Evolutionary conservation across 2,888 invertebrate genomes (phyloP), one percentile per base, ranked within the genome.

Genomic region (Agonopterix subpropinquella): DNA sequence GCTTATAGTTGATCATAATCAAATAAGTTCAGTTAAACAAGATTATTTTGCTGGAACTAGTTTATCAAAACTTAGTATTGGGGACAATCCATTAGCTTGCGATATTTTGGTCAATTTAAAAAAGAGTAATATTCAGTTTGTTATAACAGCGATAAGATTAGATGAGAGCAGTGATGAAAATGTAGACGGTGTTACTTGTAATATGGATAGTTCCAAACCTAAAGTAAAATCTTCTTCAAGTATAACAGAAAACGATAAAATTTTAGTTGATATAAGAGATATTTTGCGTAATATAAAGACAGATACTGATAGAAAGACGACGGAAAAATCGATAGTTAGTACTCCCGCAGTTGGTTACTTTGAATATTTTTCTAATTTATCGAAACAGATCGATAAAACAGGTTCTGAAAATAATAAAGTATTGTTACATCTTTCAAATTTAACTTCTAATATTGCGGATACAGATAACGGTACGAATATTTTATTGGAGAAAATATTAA

Each of bases 71-170:
- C 61, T 84, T 8, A 84, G 83, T 53, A 79, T 84, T 45, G 82
- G 83, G 4, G 72, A 67, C 28, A 84, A 84, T 62, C 80, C 76
- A 10, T 54, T 84, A 44, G 59, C 80, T 1, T 83, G 83, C 51
- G 65, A 69, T 42, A 45, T 62, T 41, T 53, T 83, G 42, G 63
- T 72, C 0, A 70, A 65, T 48, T 59, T 79, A 0, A 61, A 64
- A 42, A 66, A 64, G 49, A 43, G 37, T 41, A 28, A 35, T 3
- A 7, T 49, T n/a, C 35, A 53, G 1, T 68, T 72, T 55, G 44
- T 52, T 37, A 62, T 80, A 37, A 74, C 76, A 18, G 67, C 78
- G 15, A 54, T 68, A 7, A 64, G 48, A 46, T 36, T 61, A 41
- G 60, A 72, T 47, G 66, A 70, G 48, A 58, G 53, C 11, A 57